Evolutionary conservation across 2,888 invertebrate genomes (phyloP), one percentile per base, ranked within the genome.

Genomic region (Papilio gigon): DNA sequence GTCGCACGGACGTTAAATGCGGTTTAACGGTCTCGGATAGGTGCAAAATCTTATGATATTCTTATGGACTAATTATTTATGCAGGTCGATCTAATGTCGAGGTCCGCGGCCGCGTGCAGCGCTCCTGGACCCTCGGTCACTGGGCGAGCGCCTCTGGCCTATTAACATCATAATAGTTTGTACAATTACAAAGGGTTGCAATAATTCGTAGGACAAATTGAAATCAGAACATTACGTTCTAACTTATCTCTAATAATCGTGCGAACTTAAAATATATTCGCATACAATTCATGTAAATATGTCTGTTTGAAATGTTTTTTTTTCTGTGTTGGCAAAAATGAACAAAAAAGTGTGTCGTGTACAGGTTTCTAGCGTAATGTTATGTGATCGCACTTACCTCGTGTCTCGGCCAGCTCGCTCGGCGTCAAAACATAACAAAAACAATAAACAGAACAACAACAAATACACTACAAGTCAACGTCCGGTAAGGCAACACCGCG

Each of bases 361-460:
- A n/a, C n/a, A n/a, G n/a, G n/a, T n/a, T 42, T 42, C 11, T 35
- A 42, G 2, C 1, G n/a, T 35, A 11, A 25, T 27, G 27, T 37
- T 42, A 35, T 61, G 25, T 42, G 25, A 22, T 65, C 35, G 42
- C 33, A 84, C 89, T 89, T 80, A 90, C 90, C 89, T 84, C 72
- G 67, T 74, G 68, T 78, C 37, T 27, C 59, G 37, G 11, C 47
- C 44, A 42, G 25, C 59, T 78, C 77, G 76, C 76, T 74, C 75
- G 78, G 79, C 77, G 76, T 80, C 75, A 75, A 77, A 80, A 79
- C 74, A 80, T 79, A 86, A 86, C 84, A 80, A 84, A 85, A 85
- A 84, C 84, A 85, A 83, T 82, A 79, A 86, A 87, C 83, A 85
- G 86, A 86, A 86, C 82, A 83, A 83, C 78, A 88, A 88, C 87